Base-by-base conservation (phyloP, 1,140 invertebrate genomes). In the Leptoteleia sp. region DNA sequence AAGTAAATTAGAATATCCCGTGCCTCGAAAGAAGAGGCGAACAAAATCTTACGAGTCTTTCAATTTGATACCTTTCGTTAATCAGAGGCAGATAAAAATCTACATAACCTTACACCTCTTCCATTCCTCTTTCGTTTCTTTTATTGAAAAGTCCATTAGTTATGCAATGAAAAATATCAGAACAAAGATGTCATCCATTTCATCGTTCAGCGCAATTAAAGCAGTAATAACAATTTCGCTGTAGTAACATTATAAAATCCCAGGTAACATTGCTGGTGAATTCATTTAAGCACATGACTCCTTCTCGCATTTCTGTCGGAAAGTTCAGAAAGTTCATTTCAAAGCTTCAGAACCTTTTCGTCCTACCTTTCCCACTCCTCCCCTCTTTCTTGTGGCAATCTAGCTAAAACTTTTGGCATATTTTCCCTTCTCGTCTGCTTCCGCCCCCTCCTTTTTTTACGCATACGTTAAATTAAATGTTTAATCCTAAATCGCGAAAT, bases 301-400 rank as follows among this genome's bases (percentile, higher is more conserved):
- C 40, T 29, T 57, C 35, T 54, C 25, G 38, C 48, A 38, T 65
- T 65, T 42, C 38, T 43, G 15, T 67, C 31, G 17, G 8, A 67
- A 67, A 67, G 38, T 67, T 55, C 35, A 40, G 27, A 55, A 67
- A 67, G 50, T 50, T 67, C 62, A 67, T 67, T 67, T 55, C 40
- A 55, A 47, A 67, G 38, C 62, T 67, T 25, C 50, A 2, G 25
- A 52, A 25, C 62, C 38, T 54, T 3, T 35, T 12, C 0, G 27
- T 8, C 4, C 13, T 19, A n/a, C n/a, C n/a, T n/a, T n/a, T n/a
- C n/a, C n/a, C n/a, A n/a, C n/a, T 62, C 17, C 40, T 15, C 17
- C 17, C 13, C 33, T 37, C 8, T 47, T 13, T 15, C 17, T 54
- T 25, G n/a, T 16, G 8, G 5, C 35, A 12, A 67, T 67, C 31